These are phyloP conservation scores for Melanotaenia nigrans DNA, from an alignment of 2,797 vertebrate species.

Conservation along the genomic window DNA sequence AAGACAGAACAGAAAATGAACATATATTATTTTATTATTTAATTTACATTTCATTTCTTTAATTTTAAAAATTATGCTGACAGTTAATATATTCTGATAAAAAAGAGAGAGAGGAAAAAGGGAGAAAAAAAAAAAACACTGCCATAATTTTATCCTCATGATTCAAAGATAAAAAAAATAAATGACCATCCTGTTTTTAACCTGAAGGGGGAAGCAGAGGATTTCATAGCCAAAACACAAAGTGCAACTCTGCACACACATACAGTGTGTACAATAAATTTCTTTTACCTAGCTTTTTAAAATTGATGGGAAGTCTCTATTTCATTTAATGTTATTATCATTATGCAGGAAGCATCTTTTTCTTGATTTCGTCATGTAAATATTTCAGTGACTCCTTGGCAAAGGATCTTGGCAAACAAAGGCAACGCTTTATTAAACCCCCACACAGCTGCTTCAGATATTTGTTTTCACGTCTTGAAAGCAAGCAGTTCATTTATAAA, in stretches of 20 bases:
- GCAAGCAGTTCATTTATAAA: neutral
- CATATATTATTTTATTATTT: too few species aligned
- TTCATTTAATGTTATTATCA: neutral
- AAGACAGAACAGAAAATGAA: too few species aligned
- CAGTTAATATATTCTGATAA: too few species aligned
- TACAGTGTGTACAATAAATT: neutral
- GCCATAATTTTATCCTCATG: too few species aligned
- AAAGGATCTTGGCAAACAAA: neutral
- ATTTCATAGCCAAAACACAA: conserved; percentile 5
- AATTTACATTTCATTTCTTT: too few species aligned
- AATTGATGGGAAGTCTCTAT: neutral
- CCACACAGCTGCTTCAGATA: neutral
- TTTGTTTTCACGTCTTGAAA: neutral
- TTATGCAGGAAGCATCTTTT: neutral
- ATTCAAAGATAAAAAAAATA: too few species aligned
- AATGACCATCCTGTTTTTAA: neutral
- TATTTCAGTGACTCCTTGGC: conserved; percentile 7
- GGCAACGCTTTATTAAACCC: neutral
- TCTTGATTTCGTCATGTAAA: neutral
- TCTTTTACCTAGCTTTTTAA: neutral
- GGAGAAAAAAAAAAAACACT: too few species aligned
- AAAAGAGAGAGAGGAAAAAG: too few species aligned
- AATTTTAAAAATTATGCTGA: too few species aligned
- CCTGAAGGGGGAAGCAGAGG: conserved; percentile 67
- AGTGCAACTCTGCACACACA: neutral